Evolutionary conservation across 2,888 invertebrate genomes (phyloP), one percentile per base, ranked within the genome.

Genomic region (Nymphalis polychloros): DNA sequence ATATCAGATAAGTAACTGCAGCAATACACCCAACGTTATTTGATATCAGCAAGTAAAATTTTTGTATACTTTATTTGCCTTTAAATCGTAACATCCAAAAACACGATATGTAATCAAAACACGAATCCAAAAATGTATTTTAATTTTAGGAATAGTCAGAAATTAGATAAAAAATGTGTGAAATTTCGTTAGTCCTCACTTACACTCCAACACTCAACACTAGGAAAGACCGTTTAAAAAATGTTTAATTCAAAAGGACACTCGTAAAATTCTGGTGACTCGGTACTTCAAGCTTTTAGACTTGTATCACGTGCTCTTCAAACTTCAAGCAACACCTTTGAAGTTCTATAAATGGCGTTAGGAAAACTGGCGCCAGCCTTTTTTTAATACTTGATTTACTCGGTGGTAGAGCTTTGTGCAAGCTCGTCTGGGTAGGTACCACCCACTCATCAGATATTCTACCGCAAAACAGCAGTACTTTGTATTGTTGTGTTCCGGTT

Each of bases 321-420:
- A 55, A 55, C 55, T 55, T 55, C 31, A 55, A 55, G 55, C 31
- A 55, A 55, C 55, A 55, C 55, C 55, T 55, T 55, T 55, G 27
- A 53, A 20, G 55, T 31, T 55, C 10, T 49, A n/a, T 55, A 31
- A 55, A 55, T 55, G 31, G 55, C 31, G 55, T 49, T 49, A 31
- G 55, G n/a, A 35, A 55, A 55, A 31, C 31, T n/a, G 31, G 17
- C 8, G 55, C 20, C 10, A 31, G 31, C 55, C 8, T 8, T 55
- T 49, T 49, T 55, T 52, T 23, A 52, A 31, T 55, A 31, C 8
- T 31, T 31, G 31, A 55, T 55, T 52, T 52, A n/a, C n/a, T n/a
- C n/a, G n/a, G n/a, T n/a, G n/a, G n/a, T n/a, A n/a, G n/a, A n/a
- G n/a, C n/a, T n/a, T n/a, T n/a, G n/a, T n/a, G n/a, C n/a, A n/a